Base-by-base conservation (phyloP, 2,888 invertebrate genomes). In the Meteorus colon region DNA sequence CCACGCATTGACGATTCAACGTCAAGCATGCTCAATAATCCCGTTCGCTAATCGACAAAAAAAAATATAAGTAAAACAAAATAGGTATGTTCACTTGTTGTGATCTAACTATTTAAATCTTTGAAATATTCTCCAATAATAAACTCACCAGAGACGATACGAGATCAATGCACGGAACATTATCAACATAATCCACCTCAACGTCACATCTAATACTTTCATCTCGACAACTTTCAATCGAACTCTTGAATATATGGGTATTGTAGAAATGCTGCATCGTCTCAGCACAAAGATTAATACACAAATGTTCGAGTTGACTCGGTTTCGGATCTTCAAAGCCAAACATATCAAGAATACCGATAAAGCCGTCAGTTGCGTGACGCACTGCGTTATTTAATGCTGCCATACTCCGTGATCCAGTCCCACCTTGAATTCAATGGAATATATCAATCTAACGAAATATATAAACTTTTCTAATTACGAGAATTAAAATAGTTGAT, bases 241-340 rank as follows among this genome's bases (percentile, higher is more conserved):
- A 95, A 29, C 96, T 96, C 90, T 97, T 97, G 91, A 98, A 98
- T 83, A 98, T 97, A 90, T 98, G 97, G 73, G 97, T 98, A 90
- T 97, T 98, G 92, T 98, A 98, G 90, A 97, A 98, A 90, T 98
- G 98, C 90, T 98, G 98, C 96, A 98, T 97, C 45, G 97, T 97
- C 91, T 98, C 98, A 0, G 98, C 97, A 90, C 97, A 97, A 78
- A 98, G 91, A 91, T 98, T 98, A 85, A 97, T 97, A 91, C 98
- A 98, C 77, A 98, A 91, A 89, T 98, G 98, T 90, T 98, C 98
- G 83, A 98, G 91, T 82, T 96, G 96, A 84, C 96, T 95, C 1
- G 96, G 96, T 90, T 95, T 95, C 41, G 96, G 96, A 88, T 97
- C 96, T 91, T 98, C 97, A 90, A 98, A 98, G 5, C 98, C 98